phyloP scores from a whole-genome alignment of 2,888 invertebrate species.

The Drosophila infuscata region DNA sequence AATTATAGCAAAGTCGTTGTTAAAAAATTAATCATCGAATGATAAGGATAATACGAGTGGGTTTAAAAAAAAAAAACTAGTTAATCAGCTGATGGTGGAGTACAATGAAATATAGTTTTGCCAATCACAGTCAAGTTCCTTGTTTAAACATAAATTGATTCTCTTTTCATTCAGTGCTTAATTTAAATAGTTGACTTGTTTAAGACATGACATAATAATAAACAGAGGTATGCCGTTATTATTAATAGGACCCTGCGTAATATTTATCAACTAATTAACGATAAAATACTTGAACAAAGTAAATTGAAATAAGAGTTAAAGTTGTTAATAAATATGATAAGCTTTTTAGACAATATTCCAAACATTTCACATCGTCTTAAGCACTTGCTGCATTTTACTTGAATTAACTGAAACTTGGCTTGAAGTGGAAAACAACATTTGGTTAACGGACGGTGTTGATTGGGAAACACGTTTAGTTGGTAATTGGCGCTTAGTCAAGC shows the following conservation, averaged over 20 bases:
- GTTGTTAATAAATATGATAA: neutral
- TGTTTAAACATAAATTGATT: neutral
- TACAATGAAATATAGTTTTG: neutral
- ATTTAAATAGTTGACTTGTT: neutral
- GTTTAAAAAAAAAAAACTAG: neutral
- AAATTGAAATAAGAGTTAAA: neutral
- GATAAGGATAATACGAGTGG: slow-evolving; percentile 22
- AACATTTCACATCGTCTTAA: neutral
- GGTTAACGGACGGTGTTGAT: slow-evolving; percentile 25
- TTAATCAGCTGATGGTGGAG: neutral
- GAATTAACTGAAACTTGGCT: neutral
- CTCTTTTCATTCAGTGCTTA: neutral
- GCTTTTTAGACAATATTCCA: neutral
- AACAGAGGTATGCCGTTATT: neutral
- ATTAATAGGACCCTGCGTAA: neutral
- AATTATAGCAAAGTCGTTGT: slow-evolving; percentile 2
- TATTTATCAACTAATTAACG: neutral
- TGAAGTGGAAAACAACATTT: neutral
- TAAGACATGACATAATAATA: neutral
- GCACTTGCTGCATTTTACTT: neutral
- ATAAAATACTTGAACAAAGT: neutral
- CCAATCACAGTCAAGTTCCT: neutral
- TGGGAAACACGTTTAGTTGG: slow-evolving; percentile 35
- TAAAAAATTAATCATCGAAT: neutral
- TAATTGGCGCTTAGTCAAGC: slow-evolving; percentile 28